Evolutionary conservation across 2,113 vertebrate species (phyloP).

Genomic region (Neolamprologus modestus): DNA sequence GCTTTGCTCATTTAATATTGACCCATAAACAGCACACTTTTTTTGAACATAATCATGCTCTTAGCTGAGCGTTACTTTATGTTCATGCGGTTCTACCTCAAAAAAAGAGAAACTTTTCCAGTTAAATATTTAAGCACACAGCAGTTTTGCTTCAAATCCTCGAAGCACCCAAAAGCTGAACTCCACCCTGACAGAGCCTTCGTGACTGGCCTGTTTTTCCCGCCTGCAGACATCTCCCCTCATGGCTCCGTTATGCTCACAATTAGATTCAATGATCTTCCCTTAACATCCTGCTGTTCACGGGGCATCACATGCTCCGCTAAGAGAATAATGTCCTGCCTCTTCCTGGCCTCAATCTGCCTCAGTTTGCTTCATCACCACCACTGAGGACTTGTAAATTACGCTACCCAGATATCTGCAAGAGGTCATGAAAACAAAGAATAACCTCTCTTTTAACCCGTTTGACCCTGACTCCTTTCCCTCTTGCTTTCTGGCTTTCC

Average conservation of each 20-base stretch:
- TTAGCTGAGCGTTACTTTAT: not conserved
- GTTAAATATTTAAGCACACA: not conserved
- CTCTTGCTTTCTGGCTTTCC: not conserved
- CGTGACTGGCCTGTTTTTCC: not conserved
- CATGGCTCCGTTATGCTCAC: not conserved
- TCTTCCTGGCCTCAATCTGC: not conserved
- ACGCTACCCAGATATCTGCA: not conserved
- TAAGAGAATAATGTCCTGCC: not conserved
- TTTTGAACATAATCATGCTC: accelerated
- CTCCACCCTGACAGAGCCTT: not conserved
- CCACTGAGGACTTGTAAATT: not conserved
- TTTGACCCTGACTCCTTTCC: conserved; percentile 57
- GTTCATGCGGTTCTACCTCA: not conserved
- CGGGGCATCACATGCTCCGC: conserved; percentile 47
- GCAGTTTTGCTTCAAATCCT: not conserved
- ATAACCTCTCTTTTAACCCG: conserved; percentile 38
- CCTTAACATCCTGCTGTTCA: conserved; percentile 35
- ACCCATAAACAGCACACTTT: not conserved
- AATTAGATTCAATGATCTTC: conserved; percentile 42
- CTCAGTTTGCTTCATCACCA: not conserved
- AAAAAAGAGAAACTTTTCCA: not conserved
- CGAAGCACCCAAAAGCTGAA: not conserved
- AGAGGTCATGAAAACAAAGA: conserved; percentile 26
- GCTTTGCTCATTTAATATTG: not conserved
- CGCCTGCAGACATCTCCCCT: not conserved